These are phyloP conservation scores for Pangasius djambal DNA, from an alignment of 2,797 vertebrate species.

Conservation along the genomic window DNA sequence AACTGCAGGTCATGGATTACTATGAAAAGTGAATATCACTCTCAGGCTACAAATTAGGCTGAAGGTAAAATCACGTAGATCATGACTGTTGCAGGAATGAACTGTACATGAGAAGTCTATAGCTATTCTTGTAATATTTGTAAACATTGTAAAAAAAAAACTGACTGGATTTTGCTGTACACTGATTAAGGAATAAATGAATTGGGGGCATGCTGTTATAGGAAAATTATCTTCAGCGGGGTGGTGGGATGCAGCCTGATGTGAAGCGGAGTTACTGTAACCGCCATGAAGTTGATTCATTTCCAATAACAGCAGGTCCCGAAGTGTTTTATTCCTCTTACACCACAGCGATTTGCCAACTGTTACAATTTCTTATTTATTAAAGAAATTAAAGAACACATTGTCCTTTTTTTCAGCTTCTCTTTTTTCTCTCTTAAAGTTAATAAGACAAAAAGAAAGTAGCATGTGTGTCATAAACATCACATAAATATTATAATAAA, in stretches of 20 bases:
- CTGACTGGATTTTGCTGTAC: background rate
- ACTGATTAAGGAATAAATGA: background rate
- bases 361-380: background rate
- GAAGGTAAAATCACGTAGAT: background rate
- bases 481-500: too few relatives aligned
- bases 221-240: background rate
- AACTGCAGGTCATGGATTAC: background rate
- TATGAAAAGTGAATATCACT: background rate
- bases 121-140: background rate
- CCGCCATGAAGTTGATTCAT: background rate
- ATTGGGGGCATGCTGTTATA: background rate
- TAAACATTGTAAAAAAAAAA: background rate
- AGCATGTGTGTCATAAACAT: too few relatives aligned
- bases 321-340: background rate
- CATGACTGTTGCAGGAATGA: background rate
- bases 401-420: background rate
- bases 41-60: background rate
- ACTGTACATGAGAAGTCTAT: background rate
- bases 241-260: background rate
- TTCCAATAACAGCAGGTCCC: too few relatives aligned
- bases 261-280: background rate
- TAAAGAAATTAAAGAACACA: background rate
- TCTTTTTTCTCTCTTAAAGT: background rate
- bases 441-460: background rate
- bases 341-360: background rate